Conservation (phyloP, 1,140 invertebrate genomes). For the Cydia pomonella region DNA sequence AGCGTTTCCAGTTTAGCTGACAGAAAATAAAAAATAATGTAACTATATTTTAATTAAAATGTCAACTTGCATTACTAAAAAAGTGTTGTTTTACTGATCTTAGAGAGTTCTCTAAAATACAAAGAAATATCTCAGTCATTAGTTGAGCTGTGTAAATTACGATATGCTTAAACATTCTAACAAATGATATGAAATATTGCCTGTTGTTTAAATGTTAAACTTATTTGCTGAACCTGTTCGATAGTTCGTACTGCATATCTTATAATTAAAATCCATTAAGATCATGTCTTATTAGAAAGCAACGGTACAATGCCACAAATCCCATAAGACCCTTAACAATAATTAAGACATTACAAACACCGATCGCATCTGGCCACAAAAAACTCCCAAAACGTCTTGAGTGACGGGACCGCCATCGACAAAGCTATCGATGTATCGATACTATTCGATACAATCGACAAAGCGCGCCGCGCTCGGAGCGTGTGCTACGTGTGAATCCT, state of each 20-base stretch:
- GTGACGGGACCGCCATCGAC: slow-evolving; percentile 77
- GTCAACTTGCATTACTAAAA: neutral
- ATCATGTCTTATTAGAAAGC: slow-evolving; percentile 18
- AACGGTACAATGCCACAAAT: slow-evolving; percentile 13
- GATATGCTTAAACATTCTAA: too few species aligned
- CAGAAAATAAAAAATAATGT: too few species aligned
- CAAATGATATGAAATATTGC: too few species aligned
- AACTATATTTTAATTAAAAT: too few species aligned
- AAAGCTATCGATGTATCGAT: slow-evolving; percentile 57
- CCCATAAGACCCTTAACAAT: slow-evolving; percentile 30
- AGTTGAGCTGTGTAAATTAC: too few species aligned
- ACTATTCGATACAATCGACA: slow-evolving; percentile 59
- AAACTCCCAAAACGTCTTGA: slow-evolving; percentile 70
- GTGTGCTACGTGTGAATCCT: slow-evolving; percentile 79
- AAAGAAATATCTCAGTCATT: neutral
- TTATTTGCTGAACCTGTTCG: neutral
- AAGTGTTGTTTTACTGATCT: neutral
- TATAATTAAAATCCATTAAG: slow-evolving; percentile 9
- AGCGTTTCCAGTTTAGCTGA: too few species aligned
- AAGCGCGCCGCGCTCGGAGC: slow-evolving; percentile 73
- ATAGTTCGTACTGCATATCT: neutral
- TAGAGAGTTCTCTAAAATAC: neutral
- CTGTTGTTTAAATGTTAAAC: neutral
- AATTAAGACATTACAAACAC: slow-evolving; percentile 33
- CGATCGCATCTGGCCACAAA: slow-evolving; percentile 43